phyloP scores from a whole-genome alignment of 2,113 vertebrate species.

The Anarrhichthys ocellatus region DNA sequence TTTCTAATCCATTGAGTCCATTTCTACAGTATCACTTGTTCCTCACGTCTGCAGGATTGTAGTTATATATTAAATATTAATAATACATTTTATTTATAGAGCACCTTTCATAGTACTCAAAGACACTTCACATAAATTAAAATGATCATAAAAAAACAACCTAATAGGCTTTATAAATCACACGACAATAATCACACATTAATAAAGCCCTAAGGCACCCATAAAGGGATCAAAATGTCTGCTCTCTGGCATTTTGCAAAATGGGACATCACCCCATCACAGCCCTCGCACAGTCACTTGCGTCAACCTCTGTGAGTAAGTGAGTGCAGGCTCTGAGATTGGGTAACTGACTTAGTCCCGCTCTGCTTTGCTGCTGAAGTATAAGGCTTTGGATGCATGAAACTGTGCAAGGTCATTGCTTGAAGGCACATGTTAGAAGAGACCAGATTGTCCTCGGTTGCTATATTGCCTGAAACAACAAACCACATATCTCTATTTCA shows the following conservation, averaged over 20 bases:
- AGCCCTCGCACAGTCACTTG: slow-evolving; percentile 10
- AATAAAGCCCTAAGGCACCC: background rate
- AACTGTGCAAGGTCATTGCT: slow-evolving; percentile 32
- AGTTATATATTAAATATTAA: background rate
- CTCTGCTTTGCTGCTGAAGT: slow-evolving; percentile 16
- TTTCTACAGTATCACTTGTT: background rate
- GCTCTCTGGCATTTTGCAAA: slow-evolving; percentile 8
- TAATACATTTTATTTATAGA: background rate
- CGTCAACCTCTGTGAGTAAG: slow-evolving; percentile 8
- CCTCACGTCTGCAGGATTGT: background rate
- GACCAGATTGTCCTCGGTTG: slow-evolving; percentile 53
- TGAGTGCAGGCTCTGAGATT: background rate
- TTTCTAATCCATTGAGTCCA: background rate
- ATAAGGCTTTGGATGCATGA: slow-evolving; percentile 1
- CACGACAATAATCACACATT: background rate
- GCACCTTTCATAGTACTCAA: background rate
- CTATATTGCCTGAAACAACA: slow-evolving; percentile 50
- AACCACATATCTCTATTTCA: slow-evolving; percentile 44
- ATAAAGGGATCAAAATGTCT: slow-evolving; percentile 21
- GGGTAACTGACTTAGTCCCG: slow-evolving; percentile 18
- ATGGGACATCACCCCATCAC: background rate
- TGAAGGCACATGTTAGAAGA: slow-evolving; percentile 26
- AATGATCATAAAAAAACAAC: background rate
- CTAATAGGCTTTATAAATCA: background rate
- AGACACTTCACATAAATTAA: background rate